These are phyloP conservation scores for Channallabes apus DNA, from an alignment of 2,797 vertebrate genomes.

Conservation along the genomic window DNA sequence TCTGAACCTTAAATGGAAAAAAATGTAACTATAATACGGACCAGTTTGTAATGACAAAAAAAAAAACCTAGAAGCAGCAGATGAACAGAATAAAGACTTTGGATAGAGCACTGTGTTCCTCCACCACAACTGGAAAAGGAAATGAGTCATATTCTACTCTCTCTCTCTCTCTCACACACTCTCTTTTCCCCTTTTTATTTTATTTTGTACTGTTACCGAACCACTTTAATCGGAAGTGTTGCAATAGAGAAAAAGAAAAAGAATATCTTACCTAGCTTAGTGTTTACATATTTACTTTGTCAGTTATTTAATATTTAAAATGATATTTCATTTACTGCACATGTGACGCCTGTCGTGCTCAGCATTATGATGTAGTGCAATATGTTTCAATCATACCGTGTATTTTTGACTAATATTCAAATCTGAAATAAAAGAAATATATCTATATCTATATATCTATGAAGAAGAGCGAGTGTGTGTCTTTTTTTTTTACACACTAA, in stretches of 20 bases:
- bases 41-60: constrained; percentile 72
- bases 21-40: constrained; percentile 70
- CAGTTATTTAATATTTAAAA: constrained; percentile 99
- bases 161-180: constrained; percentile 70
- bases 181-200: constrained; percentile 66
- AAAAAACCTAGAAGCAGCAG: constrained; percentile 62
- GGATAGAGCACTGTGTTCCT: constrained; percentile 86
- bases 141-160: constrained; percentile 83
- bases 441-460: constrained; percentile 47
- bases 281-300: constrained; percentile 97
- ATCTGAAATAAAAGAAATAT: constrained; percentile 82
- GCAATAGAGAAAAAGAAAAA: constrained; percentile 91
- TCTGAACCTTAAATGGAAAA: constrained; percentile 46
- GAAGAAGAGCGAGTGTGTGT: constrained; percentile 1
- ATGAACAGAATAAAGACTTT: constrained; percentile 66
- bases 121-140: constrained; percentile 88
- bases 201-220: constrained; percentile 94
- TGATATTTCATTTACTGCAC: constrained; percentile 96
- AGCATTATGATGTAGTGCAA: constrained; percentile 97
- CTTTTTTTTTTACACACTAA: constrained; percentile 73
- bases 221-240: constrained; percentile 96
- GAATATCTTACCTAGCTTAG: constrained; percentile 88
- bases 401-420: constrained; percentile 99
- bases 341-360: constrained; percentile 92
- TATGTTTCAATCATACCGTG: constrained; percentile 96